These are phyloP conservation scores for Chaenocephalus aceratus DNA, from an alignment of 2,113 vertebrate species.

Conservation along the genomic window DNA sequence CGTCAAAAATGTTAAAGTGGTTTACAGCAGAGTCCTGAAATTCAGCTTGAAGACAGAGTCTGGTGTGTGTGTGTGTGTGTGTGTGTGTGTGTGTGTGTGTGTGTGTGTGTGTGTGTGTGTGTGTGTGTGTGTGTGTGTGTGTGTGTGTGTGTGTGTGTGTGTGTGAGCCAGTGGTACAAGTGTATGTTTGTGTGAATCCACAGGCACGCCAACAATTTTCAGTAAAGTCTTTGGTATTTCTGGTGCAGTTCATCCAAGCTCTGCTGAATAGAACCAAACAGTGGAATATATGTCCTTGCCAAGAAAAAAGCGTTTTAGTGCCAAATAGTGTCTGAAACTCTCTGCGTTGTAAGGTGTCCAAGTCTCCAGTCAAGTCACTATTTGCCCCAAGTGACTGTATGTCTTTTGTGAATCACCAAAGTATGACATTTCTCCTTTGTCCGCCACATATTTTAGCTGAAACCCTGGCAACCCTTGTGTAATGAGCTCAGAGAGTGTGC, in stretches of 20 bases:
- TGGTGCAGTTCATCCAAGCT: slow-evolving; percentile 71
- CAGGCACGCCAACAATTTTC: slow-evolving; percentile 71
- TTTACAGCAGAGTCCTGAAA: slow-evolving; percentile 35
- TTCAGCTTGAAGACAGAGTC: slow-evolving; percentile 61
- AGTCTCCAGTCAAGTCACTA: slow-evolving; percentile 68
- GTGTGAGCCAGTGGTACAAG: slow-evolving; percentile 41
- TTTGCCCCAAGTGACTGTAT: slow-evolving; percentile 66
- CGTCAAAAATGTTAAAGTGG: slow-evolving; percentile 51
- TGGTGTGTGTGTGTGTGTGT: slow-evolving; percentile 26
- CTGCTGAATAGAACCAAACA: slow-evolving; percentile 74
- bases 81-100: slow-evolving; percentile 18
- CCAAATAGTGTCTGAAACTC: slow-evolving; percentile 69
- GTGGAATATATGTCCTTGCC: slow-evolving; percentile 73
- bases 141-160: slow-evolving; percentile 27
- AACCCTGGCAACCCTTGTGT: slow-evolving; percentile 68
- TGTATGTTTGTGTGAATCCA: slow-evolving; percentile 58
- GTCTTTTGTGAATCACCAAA: slow-evolving; percentile 57
- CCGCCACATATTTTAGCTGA: slow-evolving; percentile 53
- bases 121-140: slow-evolving; percentile 16
- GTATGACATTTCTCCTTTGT: slow-evolving; percentile 63
- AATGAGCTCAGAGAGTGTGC: slow-evolving; percentile 71
- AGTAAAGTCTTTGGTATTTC: slow-evolving; percentile 75
- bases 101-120: slow-evolving; percentile 1
- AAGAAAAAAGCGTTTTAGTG: slow-evolving; percentile 69
- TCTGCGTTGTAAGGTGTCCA: slow-evolving; percentile 75